These are phyloP conservation scores for Cephalopterus ornatus DNA, from an alignment of 2,113 vertebrate genomes.

Conservation along the genomic window DNA sequence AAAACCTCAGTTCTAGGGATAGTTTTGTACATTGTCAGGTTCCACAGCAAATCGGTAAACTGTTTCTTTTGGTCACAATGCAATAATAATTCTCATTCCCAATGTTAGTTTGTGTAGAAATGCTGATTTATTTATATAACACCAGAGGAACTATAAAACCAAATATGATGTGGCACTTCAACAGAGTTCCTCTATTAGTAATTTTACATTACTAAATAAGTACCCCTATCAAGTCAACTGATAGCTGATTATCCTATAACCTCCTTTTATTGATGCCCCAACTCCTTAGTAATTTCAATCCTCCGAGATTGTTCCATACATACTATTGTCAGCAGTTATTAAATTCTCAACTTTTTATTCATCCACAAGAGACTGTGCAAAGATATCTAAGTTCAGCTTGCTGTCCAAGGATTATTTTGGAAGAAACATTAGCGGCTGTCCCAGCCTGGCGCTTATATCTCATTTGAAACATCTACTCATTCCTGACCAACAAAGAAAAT, in stretches of 20 bases:
- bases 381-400: slow-evolving; percentile 63
- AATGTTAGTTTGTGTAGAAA: not conserved
- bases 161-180: not conserved
- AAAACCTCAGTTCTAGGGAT: not conserved
- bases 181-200: not conserved
- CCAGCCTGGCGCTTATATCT: slow-evolving; percentile 77
- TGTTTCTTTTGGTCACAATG: not conserved
- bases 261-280: not conserved
- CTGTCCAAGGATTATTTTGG: slow-evolving; percentile 71
- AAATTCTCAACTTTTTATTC: slow-evolving; percentile 59
- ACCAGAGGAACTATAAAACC: not conserved
- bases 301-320: slow-evolving; percentile 23
- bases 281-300: not conserved
- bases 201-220: slow-evolving; percentile 29
- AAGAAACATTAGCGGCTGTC: slow-evolving; percentile 69
- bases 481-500: slow-evolving; percentile 88
- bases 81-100: not conserved
- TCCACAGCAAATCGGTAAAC: not conserved
- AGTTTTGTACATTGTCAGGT: not conserved
- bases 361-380: slow-evolving; percentile 48
- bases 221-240: slow-evolving; percentile 9
- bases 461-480: slow-evolving; percentile 81
- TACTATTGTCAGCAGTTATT: slow-evolving; percentile 53
- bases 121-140: not conserved
- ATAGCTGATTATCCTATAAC: slow-evolving; percentile 31